Evolutionary conservation across 2,113 vertebrate genomes (phyloP).

Genomic region (Indicator maculatus): DNA sequence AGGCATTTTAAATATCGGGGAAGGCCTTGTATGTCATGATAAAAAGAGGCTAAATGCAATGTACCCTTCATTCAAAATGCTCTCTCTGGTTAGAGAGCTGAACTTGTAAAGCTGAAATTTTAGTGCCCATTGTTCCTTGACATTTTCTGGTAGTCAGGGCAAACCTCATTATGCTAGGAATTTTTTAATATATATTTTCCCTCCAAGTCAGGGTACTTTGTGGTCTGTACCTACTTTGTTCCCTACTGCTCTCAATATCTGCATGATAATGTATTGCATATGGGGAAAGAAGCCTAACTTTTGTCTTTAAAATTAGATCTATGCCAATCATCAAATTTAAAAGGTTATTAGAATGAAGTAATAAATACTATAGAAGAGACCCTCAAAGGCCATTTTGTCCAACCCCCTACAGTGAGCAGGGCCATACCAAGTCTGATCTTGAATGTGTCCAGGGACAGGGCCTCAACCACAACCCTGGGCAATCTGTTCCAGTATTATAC

Average conservation of each 20-base stretch:
- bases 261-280: not conserved
- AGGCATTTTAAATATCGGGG: not conserved
- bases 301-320: conserved; percentile 52
- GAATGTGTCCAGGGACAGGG: too few relatives aligned
- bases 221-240: not conserved
- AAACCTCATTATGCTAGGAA: not conserved
- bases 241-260: conserved; percentile 4
- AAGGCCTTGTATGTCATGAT: not conserved
- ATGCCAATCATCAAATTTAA: conserved; percentile 40
- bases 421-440: too few relatives aligned
- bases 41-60: not conserved
- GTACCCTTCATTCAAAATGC: not conserved
- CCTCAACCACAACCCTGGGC: too few relatives aligned
- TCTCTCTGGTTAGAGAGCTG: not conserved
- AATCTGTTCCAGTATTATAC: too few relatives aligned
- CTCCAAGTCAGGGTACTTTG: not conserved
- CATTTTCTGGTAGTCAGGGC: not conserved
- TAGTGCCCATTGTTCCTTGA: not conserved
- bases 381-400: too few relatives aligned
- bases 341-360: conserved; percentile 51
- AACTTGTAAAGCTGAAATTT: not conserved
- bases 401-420: too few relatives aligned
- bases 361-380: conserved; percentile 4
- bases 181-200: not conserved
- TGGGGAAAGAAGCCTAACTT: conserved; percentile 52